Base-by-base conservation (phyloP, 2,113 vertebrate genomes). In the Heterotilapia buettikoferi region DNA sequence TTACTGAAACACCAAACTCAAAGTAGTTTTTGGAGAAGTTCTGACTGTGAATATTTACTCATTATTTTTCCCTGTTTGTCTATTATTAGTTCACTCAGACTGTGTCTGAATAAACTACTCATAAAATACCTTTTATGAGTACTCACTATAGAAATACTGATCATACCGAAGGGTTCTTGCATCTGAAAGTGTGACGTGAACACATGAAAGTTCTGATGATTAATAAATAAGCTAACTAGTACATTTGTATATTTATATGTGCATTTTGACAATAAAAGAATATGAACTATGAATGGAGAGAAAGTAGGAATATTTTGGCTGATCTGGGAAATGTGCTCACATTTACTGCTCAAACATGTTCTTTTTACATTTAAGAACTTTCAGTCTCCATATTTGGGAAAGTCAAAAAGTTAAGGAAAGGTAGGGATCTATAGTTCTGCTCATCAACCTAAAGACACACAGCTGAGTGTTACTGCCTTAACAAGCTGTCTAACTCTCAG, bases 221-320 rank as follows among this genome's bases (percentile, higher is more conserved):
- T 3, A 73, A 73, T 73, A 71, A 2, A 71, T 0, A 26, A 71
- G 8, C 66, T 2, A 26, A 6, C 38, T 16, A 1, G 12, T 71
- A 24, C 1, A 2, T 24, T 68, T 71, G 6, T 14, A 71, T 24
- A 71, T 71, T 68, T 71, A 14, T 21, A 5, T 40, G n/a, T 43
- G n/a, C 66, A 43, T 71, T 71, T 71, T 71, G 36, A 71, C 13
- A 71, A 14, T 21, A 19, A 61, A n/a, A 66, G 19, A 66, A 66
- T n/a, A 66, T 38, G 6, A 38, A 66, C 31, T 66, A 66, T 66
- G 6, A 38, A 66, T 66, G 31, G 18, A 66, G 10, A 66, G 33
- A 38, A 38, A 66, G 3, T 19, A 29, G 2, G 14, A 29, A 29
- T 29, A 31, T 50, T 47, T 50, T 0, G 0, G 6, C 24, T 50